These are phyloP conservation scores for Virgularia gustaviana DNA, from an alignment of 92 coral and sea anemone species.

Conservation along the genomic window DNA sequence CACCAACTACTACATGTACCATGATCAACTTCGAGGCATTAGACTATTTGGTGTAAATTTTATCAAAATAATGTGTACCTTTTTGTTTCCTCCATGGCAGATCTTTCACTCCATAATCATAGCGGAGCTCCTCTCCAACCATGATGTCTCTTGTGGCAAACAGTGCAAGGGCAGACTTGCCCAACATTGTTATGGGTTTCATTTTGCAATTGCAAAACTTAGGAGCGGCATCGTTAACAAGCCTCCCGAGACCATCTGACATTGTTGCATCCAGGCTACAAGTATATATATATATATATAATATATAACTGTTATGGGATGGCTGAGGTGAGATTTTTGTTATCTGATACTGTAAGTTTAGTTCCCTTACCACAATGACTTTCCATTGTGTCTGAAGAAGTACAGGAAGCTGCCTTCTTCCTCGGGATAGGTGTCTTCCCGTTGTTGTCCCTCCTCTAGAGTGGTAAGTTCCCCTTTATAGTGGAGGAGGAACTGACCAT, in stretches of 20 bases:
- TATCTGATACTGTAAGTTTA: not conserved
- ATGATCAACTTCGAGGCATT: no score
- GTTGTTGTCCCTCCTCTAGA: not conserved
- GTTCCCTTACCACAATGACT: constrained; percentile 1
- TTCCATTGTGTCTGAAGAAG: not conserved
- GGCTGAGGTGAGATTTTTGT: not conserved
- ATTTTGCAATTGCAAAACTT: constrained; percentile 33
- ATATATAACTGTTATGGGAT: not conserved
- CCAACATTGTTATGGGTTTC: constrained; percentile 9
- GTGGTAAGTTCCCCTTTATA: not conserved
- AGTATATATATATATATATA: constrained; percentile 2
- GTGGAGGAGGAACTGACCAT: constrained; percentile 2
- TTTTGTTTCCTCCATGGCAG: constrained; percentile 41
- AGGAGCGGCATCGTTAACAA: constrained; percentile 43
- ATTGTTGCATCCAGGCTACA: constrained; percentile 45
- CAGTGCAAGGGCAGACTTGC: constrained; percentile 31
- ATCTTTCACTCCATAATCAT: constrained; percentile 48
- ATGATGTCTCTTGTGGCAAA: constrained; percentile 39
- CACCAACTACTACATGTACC: no score
- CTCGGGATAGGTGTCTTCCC: not conserved
- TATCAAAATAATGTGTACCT: no score
- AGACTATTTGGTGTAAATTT: no score
- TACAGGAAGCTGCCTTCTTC: not conserved
- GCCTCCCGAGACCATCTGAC: constrained; percentile 42
- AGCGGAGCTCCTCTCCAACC: constrained; percentile 27